Conservation (phyloP, 2,888 invertebrate genomes). For the Therioaphis trifolii region DNA sequence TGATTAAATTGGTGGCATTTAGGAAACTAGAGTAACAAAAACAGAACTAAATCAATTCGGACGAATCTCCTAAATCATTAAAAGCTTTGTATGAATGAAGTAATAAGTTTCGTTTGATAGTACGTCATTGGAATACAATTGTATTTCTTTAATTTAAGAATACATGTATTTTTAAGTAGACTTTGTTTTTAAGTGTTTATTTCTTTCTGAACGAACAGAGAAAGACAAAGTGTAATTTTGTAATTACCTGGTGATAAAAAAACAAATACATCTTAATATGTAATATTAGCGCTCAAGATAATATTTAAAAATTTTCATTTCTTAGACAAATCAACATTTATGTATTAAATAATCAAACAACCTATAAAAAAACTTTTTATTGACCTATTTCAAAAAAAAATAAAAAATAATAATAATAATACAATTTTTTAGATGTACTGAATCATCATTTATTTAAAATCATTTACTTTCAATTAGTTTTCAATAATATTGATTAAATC, state of each 20-base stretch:
- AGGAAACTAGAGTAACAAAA: neutral
- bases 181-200: neutral
- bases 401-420: too few species aligned
- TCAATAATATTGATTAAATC: constrained; percentile 43
- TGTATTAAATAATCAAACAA: constrained; percentile 17
- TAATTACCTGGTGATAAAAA: neutral
- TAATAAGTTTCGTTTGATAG: neutral
- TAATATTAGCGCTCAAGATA: neutral
- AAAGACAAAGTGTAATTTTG: neutral
- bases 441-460: constrained; percentile 33
- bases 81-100: neutral
- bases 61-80: neutral
- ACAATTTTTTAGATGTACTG: constrained; percentile 16
- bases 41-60: neutral
- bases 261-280: neutral
- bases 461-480: constrained; percentile 21
- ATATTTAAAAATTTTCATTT: neutral
- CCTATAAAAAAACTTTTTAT: neutral
- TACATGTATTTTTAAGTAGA: neutral
- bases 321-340: constrained; percentile 5
- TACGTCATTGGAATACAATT: neutral
- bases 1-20: constrained; percentile 12
- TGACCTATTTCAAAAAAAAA: too few species aligned
- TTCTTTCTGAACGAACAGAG: neutral
- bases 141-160: neutral